Conservation (phyloP, 2,113 vertebrate species). For the Gila orcuttii region DNA sequence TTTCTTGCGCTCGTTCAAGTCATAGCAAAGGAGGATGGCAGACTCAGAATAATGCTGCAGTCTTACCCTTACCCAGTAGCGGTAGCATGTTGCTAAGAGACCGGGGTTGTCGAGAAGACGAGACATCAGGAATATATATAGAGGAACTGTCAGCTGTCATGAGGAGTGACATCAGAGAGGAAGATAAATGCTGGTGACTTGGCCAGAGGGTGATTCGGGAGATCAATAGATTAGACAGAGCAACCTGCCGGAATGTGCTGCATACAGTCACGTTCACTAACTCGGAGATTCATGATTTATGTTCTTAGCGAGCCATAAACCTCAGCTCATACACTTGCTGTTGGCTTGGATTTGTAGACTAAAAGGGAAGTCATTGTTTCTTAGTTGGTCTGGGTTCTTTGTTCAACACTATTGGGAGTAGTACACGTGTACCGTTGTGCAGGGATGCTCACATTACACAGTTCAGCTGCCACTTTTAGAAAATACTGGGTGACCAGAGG, state of each 20-base stretch:
- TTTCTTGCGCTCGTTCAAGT: background rate
- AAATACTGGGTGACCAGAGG: background rate
- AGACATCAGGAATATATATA: slow-evolving; percentile 28
- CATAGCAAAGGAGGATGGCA: background rate
- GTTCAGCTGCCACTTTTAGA: background rate
- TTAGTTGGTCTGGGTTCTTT: background rate
- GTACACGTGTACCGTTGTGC: background rate
- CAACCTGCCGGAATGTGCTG: background rate
- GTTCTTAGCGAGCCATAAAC: background rate
- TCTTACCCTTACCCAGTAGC: slow-evolving; percentile 16
- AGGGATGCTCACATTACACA: background rate
- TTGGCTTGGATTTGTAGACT: background rate
- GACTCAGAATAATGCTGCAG: slow-evolving; percentile 8
- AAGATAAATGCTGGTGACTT: slow-evolving; percentile 16
- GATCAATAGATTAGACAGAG: slow-evolving; percentile 18
- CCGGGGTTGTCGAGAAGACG: background rate
- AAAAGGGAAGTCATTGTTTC: background rate
- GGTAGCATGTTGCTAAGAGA: slow-evolving; percentile 46
- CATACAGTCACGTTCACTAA: background rate
- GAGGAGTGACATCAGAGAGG: slow-evolving; percentile 42
- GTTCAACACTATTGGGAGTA: slow-evolving; percentile 3
- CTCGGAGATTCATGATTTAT: background rate
- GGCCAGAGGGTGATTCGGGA: slow-evolving; percentile 3
- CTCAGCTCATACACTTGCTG: background rate
- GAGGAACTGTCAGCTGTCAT: slow-evolving; percentile 45